Evolutionary conservation across 1,140 invertebrate species (phyloP).

Genomic region (Proctacanthus coquilletti): DNA sequence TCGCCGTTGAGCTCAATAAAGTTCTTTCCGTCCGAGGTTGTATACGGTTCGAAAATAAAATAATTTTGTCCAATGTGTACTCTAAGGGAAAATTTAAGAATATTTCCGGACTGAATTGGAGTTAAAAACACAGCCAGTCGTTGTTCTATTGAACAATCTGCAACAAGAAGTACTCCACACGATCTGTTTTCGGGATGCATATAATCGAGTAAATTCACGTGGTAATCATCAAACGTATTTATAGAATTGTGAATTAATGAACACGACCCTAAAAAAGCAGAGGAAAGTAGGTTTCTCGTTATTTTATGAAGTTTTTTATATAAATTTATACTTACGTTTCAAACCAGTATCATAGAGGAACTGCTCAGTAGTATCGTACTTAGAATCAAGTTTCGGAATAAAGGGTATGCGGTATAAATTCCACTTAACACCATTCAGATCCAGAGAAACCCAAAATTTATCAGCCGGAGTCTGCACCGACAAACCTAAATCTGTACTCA

Average conservation of each 20-base stretch:
- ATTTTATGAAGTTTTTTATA: conserved; percentile 1
- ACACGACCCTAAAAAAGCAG: conserved; percentile 13
- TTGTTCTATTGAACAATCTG: conserved; percentile 20
- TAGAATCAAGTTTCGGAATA: conserved; percentile 23
- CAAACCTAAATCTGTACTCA: conserved; percentile 21
- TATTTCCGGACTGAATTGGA: conserved; percentile 9
- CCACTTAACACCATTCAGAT: conserved; percentile 23
- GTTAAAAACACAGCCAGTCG: conserved; percentile 22
- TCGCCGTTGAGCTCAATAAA: conserved; percentile 20
- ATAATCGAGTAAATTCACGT: conserved; percentile 17
- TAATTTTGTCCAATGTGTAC: conserved; percentile 23
- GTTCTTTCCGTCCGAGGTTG: conserved; percentile 9
- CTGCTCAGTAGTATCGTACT: conserved; percentile 26
- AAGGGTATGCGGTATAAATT: conserved; percentile 27
- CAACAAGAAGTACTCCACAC: conserved; percentile 20
- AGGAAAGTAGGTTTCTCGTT: neutral
- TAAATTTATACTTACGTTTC: conserved; percentile 12
- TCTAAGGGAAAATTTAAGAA: conserved; percentile 20
- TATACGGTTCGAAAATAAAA: conserved; percentile 16
- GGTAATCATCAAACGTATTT: conserved; percentile 26
- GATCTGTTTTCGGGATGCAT: conserved; percentile 10
- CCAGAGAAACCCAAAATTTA: conserved; percentile 21
- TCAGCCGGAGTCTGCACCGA: conserved; percentile 22
- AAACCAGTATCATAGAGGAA: conserved; percentile 21
- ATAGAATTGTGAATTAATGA: conserved; percentile 25